These are phyloP conservation scores for Amaurobius ferox DNA, from an alignment of 2,888 invertebrate genomes.

Conservation along the genomic window DNA sequence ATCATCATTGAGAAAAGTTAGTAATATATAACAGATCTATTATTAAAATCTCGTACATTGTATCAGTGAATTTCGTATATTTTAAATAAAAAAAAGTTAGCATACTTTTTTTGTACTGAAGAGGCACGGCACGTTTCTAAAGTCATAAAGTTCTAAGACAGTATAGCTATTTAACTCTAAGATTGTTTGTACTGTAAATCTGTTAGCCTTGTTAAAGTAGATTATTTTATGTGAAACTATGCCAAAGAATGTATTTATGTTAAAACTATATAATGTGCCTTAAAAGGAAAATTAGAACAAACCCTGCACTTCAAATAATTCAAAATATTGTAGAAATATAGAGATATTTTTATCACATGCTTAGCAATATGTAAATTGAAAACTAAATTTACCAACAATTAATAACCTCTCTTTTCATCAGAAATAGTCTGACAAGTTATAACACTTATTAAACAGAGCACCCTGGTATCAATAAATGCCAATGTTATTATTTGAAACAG, in stretches of 20 bases:
- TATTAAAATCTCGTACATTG: too few species aligned
- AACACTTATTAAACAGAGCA: constrained; percentile 3
- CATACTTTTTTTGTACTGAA: too few species aligned
- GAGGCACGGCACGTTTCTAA: too few species aligned
- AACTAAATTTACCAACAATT: neutral
- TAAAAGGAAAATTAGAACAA: neutral
- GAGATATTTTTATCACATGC: neutral
- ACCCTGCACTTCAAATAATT: neutral
- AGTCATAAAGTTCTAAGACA: too few species aligned
- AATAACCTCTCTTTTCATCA: neutral
- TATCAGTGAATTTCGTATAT: too few species aligned
- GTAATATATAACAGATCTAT: too few species aligned
- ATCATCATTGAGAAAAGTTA: too few species aligned
- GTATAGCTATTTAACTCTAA: too few species aligned
- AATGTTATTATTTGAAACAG: neutral
- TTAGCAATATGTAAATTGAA: neutral
- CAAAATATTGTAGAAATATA: neutral
- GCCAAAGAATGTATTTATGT: neutral
- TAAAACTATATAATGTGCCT: neutral
- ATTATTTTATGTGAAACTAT: neutral
- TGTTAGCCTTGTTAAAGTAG: too few species aligned
- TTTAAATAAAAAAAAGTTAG: too few species aligned
- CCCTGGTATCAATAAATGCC: neutral
- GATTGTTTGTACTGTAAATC: too few species aligned
- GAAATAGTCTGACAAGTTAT: neutral